Conservation (phyloP, 1,140 invertebrate genomes). For the Caenorhabditis latens region DNA sequence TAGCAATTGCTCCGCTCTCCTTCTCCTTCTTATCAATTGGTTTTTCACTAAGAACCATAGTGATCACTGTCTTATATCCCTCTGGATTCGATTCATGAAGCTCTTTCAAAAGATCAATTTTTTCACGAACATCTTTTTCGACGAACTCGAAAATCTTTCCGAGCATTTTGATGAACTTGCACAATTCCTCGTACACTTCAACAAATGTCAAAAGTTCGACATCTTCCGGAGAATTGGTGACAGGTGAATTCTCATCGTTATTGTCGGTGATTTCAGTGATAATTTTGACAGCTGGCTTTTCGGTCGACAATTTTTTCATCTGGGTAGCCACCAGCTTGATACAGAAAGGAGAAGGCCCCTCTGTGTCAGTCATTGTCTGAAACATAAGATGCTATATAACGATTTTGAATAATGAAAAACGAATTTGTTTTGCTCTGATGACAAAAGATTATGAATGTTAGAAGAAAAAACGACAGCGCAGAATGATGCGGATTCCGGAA, state of each 20-base stretch:
- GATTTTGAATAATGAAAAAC: too few species aligned
- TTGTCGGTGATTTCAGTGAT: neutral
- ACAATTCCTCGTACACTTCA: slow-evolving; percentile 40
- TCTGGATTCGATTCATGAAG: slow-evolving; percentile 11
- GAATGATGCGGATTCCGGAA: too few species aligned
- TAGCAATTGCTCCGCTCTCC: slow-evolving; percentile 15
- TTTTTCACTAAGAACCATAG: slow-evolving; percentile 10
- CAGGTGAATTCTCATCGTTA: neutral
- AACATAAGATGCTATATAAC: neutral
- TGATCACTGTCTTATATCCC: slow-evolving; percentile 7
- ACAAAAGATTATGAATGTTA: too few species aligned
- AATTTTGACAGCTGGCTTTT: neutral
- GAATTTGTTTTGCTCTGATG: neutral
- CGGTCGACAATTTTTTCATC: slow-evolving; percentile 15
- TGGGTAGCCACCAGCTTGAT: slow-evolving; percentile 20
- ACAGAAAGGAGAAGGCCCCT: neutral
- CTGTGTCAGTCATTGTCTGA: neutral
- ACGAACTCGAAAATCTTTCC: slow-evolving; percentile 46
- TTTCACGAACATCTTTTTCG: slow-evolving; percentile 39
- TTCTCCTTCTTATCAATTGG: slow-evolving; percentile 20
- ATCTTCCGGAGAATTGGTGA: neutral
- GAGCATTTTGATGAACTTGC: slow-evolving; percentile 35
- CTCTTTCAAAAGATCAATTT: slow-evolving; percentile 34
- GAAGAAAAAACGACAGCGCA: too few species aligned
- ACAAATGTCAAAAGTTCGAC: slow-evolving; percentile 39